A percentile compares a stretch with the other conserved stretches of the same genome.
Evolutionary conservation across 2,888 invertebrate species (phyloP).

Genomic region (Spodoptera exigua): DNA sequence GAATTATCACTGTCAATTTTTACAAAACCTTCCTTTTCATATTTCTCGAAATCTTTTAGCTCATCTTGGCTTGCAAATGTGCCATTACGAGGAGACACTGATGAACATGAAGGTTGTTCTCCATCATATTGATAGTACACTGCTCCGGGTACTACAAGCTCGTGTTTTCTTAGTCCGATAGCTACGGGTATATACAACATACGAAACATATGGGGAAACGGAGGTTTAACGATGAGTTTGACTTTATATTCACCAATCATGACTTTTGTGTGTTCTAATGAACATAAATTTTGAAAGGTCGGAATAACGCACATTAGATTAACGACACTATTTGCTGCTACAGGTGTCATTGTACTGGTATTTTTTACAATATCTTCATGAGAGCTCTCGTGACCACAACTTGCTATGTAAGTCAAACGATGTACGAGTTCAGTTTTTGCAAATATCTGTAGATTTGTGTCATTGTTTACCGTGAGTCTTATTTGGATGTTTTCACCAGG

Average conservation of each 20-base stretch:
- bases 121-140: too few species aligned
- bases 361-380: conserved; percentile 24
- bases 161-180: conserved; percentile 46
- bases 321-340: conserved; percentile 43
- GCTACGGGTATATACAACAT: conserved; percentile 57
- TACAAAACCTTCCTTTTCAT: too few species aligned
- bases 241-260: conserved; percentile 55
- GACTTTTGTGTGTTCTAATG: conserved; percentile 60
- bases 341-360: conserved; percentile 10
- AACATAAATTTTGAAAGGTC: conserved; percentile 49
- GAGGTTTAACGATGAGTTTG: conserved; percentile 54
- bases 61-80: too few species aligned
- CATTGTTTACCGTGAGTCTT: conserved; percentile 12
- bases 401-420: conserved; percentile 17
- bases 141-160: background rate
- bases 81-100: too few species aligned
- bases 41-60: too few species aligned
- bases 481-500: conserved; percentile 29
- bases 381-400: background rate
- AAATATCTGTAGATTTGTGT: conserved; percentile 10
- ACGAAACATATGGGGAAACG: conserved; percentile 59
- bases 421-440: conserved; percentile 22
- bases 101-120: too few species aligned
- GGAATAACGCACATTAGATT: conserved; percentile 38
- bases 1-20: too few species aligned